A percentile compares a stretch with the other conserved stretches of the same genome.
Evolutionary conservation across 2,113 vertebrate species (phyloP).

Genomic region (Onychostoma macrolepis): DNA sequence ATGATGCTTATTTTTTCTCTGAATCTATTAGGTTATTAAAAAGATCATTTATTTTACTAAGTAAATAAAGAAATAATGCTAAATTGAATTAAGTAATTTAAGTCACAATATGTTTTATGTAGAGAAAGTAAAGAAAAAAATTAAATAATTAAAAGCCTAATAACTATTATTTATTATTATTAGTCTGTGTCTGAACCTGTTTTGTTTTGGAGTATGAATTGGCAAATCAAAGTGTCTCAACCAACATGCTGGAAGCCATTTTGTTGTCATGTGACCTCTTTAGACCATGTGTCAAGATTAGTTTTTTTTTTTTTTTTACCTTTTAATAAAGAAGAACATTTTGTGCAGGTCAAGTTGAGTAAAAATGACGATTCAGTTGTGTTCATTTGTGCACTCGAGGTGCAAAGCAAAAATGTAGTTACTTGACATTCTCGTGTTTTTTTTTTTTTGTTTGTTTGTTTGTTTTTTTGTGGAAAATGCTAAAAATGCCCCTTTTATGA

Average conservation of each 20-base stretch:
- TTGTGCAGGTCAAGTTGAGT: not conserved
- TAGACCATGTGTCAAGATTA: not conserved
- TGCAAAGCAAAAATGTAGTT: not conserved
- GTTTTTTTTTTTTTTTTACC: not conserved
- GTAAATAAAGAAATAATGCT: not conserved
- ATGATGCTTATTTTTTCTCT: not conserved
- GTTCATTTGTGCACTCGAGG: not conserved
- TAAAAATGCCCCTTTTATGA: not conserved
- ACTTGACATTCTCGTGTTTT: not conserved
- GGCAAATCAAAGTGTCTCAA: not conserved
- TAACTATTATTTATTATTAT: not conserved
- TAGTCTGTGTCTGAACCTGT: not conserved
- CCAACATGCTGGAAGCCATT: not conserved
- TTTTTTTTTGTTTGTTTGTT: not conserved
- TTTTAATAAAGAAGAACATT: not conserved
- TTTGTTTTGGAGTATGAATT: not conserved
- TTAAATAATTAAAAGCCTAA: not conserved
- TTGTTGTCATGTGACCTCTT: not conserved
- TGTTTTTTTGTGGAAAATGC: not conserved
- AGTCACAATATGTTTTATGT: not conserved
- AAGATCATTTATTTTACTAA: not conserved
- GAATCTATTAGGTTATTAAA: not conserved
- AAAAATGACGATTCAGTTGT: not conserved
- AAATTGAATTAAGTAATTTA: not conserved
- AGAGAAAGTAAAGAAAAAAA: not conserved